Evolutionary conservation across 2,797 vertebrate genomes (phyloP).

Genomic region (Rousettus madagascariensis): DNA sequence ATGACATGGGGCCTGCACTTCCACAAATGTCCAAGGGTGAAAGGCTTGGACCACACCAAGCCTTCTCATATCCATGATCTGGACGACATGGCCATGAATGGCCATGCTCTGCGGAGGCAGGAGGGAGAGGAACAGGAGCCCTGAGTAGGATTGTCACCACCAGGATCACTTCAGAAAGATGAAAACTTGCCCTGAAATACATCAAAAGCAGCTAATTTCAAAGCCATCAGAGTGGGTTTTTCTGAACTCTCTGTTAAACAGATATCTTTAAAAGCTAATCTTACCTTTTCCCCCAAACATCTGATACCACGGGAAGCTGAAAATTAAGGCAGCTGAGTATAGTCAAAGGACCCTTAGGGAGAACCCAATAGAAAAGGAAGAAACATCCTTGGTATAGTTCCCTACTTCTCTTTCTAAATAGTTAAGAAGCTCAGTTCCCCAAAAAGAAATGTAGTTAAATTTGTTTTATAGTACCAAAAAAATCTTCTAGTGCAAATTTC

Average conservation of each 20-base stretch:
- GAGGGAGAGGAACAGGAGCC: not conserved
- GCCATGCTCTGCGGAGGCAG: not conserved
- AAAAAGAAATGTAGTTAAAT: not conserved
- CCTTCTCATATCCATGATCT: not conserved
- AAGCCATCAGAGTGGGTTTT: not conserved
- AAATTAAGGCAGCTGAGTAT: constrained; percentile 9
- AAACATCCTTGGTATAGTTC: not conserved
- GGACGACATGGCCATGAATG: not conserved
- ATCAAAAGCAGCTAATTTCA: constrained; percentile 20
- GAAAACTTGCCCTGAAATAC: not conserved
- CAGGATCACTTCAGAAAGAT: not conserved
- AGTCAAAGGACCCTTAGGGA: not conserved
- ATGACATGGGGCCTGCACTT: not conserved
- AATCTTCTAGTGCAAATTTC: not conserved
- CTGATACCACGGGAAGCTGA: constrained; percentile 36
- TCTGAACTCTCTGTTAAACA: constrained; percentile 46
- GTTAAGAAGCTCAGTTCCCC: not conserved
- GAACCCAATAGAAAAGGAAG: not conserved
- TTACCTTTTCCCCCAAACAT: constrained; percentile 51
- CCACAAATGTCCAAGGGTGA: not conserved
- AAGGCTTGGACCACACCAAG: not conserved
- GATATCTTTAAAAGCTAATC: constrained; percentile 38
- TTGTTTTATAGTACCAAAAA: not conserved
- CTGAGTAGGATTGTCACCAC: not conserved
- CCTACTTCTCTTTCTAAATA: not conserved